Evolutionary conservation across 2,797 vertebrate species (phyloP).

Genomic region (Lycodopsis pacificus): DNA sequence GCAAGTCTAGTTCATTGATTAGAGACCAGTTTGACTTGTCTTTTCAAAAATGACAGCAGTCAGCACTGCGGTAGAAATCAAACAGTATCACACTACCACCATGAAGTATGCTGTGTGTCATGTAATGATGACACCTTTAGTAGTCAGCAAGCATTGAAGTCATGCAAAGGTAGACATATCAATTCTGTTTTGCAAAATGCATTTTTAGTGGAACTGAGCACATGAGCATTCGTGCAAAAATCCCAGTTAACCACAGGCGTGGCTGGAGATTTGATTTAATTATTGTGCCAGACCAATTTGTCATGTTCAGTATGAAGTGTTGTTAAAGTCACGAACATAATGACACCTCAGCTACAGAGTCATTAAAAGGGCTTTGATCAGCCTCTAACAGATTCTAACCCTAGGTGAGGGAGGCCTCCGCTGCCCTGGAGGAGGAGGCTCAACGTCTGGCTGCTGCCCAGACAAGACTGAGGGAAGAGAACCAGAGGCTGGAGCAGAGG

Average conservation of each 20-base stretch:
- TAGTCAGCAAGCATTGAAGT: conserved; percentile 1
- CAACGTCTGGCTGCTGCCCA: conserved; percentile 81
- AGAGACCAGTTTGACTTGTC: not conserved
- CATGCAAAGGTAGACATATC: not conserved
- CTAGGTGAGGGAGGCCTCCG: conserved; percentile 80
- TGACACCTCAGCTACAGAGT: not conserved
- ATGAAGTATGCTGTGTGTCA: conserved; percentile 1
- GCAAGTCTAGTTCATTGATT: not conserved
- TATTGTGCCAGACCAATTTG: conserved; percentile 1
- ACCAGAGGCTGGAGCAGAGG: conserved; percentile 84
- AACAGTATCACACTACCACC: not conserved
- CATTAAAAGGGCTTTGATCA: conserved; percentile 20
- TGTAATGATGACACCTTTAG: not conserved
- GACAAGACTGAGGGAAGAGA: conserved; percentile 84
- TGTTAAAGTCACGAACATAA: conserved; percentile 1
- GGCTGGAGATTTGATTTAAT: not conserved
- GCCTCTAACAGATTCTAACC: conserved; percentile 31
- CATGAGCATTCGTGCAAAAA: not conserved
- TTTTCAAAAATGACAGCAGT: conserved; percentile 12
- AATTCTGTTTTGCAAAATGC: not conserved
- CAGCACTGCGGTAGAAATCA: conserved; percentile 5
- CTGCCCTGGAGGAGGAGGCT: conserved; percentile 83
- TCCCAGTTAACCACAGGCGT: conserved; percentile 1
- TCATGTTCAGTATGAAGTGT: not conserved
- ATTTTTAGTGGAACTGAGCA: conserved; percentile 6